Evolutionary conservation across 2,888 invertebrate genomes (phyloP), one percentile per base, ranked within the genome.

Genomic region (Nomada ruficornis): DNA sequence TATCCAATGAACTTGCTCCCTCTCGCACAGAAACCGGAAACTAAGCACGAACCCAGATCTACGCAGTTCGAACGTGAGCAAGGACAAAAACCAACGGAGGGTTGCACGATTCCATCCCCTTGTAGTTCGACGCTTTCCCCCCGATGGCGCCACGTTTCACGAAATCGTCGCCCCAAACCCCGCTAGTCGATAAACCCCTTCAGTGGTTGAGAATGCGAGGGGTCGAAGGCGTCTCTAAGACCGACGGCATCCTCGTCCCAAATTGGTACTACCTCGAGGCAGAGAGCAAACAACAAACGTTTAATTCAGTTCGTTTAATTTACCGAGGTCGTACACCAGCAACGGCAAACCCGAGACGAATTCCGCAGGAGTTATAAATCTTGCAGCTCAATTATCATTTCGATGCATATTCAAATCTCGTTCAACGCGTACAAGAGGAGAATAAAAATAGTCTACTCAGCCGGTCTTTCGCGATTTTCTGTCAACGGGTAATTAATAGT

Each of bases 111-210:
- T 18, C 15, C 77, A 77, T 57, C 64, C 75, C 82, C 59, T 75
- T 15, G 65, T 20, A 54, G 84, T 90, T 88, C 18, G 4, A 11
- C 65, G n/a, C 9, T 59, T 67, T 60, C 26, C 79, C 36, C 65
- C 5, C 47, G 89, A 69, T 87, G 89, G 80, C 90, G 83, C 86
- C 85, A 88, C 86, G 20, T 29, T 62, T 13, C 77, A 77, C 74
- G 60, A 57, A 18, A 42, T 23, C 44, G 4, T 52, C 20, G 67
- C 62, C 67, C 77, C 36, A 2, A 4, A 11, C 47, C 29, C 5
- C 9, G 7, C 9, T 60, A 11, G 72, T 70, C 82, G 78, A 71
- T 83, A 80, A 80, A 29, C 42, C 67, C 23, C 44, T 63, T 23
- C 9, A 11, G 47, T 26, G 52, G n/a, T 42, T 50, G 13, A 50